Evolutionary conservation across 2,797 vertebrate genomes (phyloP), one percentile per base, ranked within the genome.

Genomic region (Triplophysa yarkandensis): DNA sequence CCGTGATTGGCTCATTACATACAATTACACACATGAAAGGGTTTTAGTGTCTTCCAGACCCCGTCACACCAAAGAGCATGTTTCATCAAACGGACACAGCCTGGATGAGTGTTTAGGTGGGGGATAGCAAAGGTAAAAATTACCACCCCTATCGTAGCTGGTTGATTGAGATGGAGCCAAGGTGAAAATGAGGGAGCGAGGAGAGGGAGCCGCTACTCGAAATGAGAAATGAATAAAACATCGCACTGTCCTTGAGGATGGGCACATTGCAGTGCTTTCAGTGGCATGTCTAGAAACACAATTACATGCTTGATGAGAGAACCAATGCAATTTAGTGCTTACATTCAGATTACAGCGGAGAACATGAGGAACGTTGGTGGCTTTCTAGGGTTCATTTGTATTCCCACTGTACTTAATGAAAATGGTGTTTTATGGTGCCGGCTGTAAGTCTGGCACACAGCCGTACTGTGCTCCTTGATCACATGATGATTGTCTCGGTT

Each of bases 161-260:
- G 67, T 71, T 68, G 55, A 64, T 43, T 74, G 50, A 71, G 57
- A 71, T 76, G 68, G 44, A 57, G 63, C 48, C 60, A 21, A 65
- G 34, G 44, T 64, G 13, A 55, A 54, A 66, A 9, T 21, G 43
- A 34, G 9, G 16, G 21, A 17, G 21, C 43, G 58, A 28, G 17
- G 19, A 27, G 21, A 55, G 60, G 58, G 23, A 1, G 17, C n/a
- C 0, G 3, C 28, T 61, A 44, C 54, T 54, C n/a, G 39, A 58
- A 76, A 77, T 68, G 32, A 80, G 71, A 69, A 62, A 77, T 81
- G 77, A 82, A 82, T 79, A 82, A 82, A 77, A 71, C 77, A 61
- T 69, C 58, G 72, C 32, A 30, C 77, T 71, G 76, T 81, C 63
- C 57, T 55, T 77, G 78, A 77, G 74, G 72, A 80, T 75, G 66